phyloP scores from a whole-genome alignment of 2,888 invertebrate species.

The Cacoxenus indagator region DNA sequence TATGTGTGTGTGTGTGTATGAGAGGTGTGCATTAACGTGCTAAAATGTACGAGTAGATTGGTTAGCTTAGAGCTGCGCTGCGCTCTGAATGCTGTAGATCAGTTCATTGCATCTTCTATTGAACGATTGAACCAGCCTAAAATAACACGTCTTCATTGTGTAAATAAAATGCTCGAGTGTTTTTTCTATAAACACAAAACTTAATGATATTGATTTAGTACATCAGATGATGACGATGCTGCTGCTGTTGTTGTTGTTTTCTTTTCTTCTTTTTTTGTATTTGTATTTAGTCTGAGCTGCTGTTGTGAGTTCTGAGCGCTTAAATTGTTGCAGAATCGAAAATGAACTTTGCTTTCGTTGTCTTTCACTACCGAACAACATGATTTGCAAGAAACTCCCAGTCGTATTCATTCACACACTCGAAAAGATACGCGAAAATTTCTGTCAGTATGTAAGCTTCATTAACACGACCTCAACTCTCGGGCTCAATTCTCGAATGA shows the following conservation, averaged over 20 bases:
- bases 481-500: conserved; percentile 25
- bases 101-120: neutral
- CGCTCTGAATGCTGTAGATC: neutral
- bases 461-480: conserved; percentile 56
- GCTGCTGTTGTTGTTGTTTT: neutral
- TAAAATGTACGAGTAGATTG: neutral
- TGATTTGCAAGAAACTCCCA: conserved; percentile 54
- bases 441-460: conserved; percentile 53
- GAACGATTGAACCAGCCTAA: conserved; percentile 42
- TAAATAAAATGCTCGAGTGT: conserved; percentile 56
- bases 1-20: neutral
- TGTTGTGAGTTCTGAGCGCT: neutral
- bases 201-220: conserved; percentile 65
- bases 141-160: conserved; percentile 53
- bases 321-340: conserved; percentile 3
- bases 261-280: neutral
- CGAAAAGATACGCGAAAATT: conserved; percentile 14
- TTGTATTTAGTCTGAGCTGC: neutral
- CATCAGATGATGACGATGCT: conserved; percentile 32
- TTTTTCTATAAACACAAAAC: conserved; percentile 63
- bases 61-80: neutral
- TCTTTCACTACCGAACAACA: conserved; percentile 38
- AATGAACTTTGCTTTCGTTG: neutral
- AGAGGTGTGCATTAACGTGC: neutral
- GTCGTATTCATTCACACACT: conserved; percentile 58